These are phyloP conservation scores for Sterrhoptilus dennistouni DNA, from an alignment of 2,113 vertebrate genomes.

Conservation along the genomic window DNA sequence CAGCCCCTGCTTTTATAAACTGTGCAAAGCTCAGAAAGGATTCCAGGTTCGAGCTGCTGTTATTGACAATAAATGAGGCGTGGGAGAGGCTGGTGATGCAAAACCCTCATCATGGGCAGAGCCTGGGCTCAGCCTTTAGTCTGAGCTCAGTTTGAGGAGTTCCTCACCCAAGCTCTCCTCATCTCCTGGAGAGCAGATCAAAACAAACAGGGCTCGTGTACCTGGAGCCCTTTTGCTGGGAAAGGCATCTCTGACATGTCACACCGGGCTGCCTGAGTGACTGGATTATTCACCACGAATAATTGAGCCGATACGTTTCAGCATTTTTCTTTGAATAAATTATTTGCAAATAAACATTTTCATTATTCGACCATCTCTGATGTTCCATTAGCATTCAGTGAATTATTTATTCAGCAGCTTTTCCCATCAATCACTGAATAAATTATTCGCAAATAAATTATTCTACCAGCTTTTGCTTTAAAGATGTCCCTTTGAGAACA, in stretches of 20 bases:
- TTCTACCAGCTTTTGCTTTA: conserved; percentile 60
- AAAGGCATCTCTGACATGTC: not conserved
- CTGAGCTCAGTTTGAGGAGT: not conserved
- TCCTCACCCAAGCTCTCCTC: not conserved
- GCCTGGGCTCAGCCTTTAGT: not conserved
- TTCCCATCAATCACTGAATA: conserved; percentile 69
- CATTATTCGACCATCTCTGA: conserved; percentile 64
- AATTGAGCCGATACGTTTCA: conserved; percentile 40
- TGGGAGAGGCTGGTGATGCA: accelerated
- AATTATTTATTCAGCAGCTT: conserved; percentile 69
- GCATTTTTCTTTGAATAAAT: conserved; percentile 64
- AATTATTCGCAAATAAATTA: conserved; percentile 68
- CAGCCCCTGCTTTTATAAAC: not conserved
- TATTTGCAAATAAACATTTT: conserved; percentile 72
- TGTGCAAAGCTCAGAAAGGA: too few relatives aligned
- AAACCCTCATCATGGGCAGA: accelerated
- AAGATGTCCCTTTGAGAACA: conserved; percentile 66
- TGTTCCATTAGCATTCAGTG: conserved; percentile 67
- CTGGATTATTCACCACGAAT: conserved; percentile 11
- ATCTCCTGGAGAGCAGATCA: not conserved
- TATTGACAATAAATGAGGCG: accelerated
- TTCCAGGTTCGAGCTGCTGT: not conserved
- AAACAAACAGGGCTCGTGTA: not conserved
- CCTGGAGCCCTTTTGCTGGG: not conserved
- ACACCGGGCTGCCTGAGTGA: not conserved